Evolutionary conservation across 2,888 invertebrate species (phyloP), one percentile per base, ranked within the genome.

Genomic region (Bombyx huttoni): DNA sequence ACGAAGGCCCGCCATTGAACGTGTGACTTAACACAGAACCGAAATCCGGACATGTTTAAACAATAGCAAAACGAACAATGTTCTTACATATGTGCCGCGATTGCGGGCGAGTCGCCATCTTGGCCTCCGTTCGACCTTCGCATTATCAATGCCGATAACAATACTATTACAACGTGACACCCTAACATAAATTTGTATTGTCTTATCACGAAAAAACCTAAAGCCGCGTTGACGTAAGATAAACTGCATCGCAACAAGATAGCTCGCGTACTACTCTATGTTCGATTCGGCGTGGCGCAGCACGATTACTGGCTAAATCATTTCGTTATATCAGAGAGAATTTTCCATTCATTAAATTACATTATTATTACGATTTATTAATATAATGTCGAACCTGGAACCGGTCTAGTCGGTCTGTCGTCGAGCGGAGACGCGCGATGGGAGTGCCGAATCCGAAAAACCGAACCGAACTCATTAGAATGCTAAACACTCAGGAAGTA

Each of bases 101-200:
- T 66, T 69, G 40, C 40, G 8, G 40, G 6, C 60, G 66, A 59
- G 59, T 62, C 71, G 77, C 75, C 76, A 74, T 71, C 70, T 70
- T 73, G 75, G 79, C 78, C 78, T 74, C 78, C 68, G 66, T 60
- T 65, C 64, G 81, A 70, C 85, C 81, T 83, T 80, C 77, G 70
- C 61, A 70, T 78, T 81, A 81, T 83, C 80, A 81, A 79, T 78
- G 73, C 68, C 73, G 87, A 85, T 85, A 85, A 86, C 78, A 76
- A 73, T 75, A 75, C 74, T 75, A 76, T 73, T 76, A 76, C 73
- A 75, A 77, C 75, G 74, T 81, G 83, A 80, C 81, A 87, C 77
- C 81, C 75, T 86, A 80, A 84, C 84, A 87, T 84, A 86, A 81
- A 84, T 87, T 82, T 78, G 77, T 80, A 81, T 79, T 80, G 79